Evolutionary conservation across 2,113 vertebrate genomes (phyloP).

Genomic region (Microcebus griseorufus): DNA sequence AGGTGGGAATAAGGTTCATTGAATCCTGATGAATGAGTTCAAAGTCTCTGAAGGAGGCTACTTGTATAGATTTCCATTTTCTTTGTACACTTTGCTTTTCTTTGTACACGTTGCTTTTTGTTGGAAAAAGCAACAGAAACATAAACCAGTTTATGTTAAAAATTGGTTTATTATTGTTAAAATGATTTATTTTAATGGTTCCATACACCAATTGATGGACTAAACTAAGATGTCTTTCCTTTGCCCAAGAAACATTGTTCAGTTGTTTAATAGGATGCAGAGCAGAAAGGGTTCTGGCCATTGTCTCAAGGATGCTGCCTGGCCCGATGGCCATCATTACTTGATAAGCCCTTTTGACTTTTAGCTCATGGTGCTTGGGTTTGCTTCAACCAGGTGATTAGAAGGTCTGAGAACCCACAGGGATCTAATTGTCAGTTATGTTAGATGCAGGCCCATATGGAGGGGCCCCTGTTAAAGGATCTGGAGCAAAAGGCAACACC

Average conservation of each 20-base stretch:
- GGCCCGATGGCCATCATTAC: not conserved
- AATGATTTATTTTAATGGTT: not conserved
- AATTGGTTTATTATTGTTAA: not conserved
- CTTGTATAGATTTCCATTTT: not conserved
- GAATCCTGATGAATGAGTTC: not conserved
- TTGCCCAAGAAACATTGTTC: not conserved
- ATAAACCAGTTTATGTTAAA: not conserved
- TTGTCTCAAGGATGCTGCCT: constrained; percentile 3
- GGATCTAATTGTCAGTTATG: not conserved
- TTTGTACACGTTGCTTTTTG: not conserved
- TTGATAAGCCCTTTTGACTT: constrained; percentile 6
- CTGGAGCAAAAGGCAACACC: not conserved
- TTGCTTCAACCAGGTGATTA: not conserved
- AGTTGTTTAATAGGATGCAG: not conserved
- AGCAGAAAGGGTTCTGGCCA: not conserved
- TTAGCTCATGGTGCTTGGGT: not conserved
- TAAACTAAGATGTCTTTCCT: constrained; percentile 19
- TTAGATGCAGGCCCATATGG: not conserved
- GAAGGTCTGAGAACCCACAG: not conserved
- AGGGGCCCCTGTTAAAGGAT: not conserved
- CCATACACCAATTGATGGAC: not conserved
- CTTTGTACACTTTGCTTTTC: not conserved
- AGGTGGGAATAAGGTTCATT: not conserved
- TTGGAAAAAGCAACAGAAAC: not conserved
- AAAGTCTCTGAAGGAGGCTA: not conserved